These are phyloP conservation scores for Nylanderia fulva DNA, from an alignment of 1,140 invertebrate species.

Conservation along the genomic window DNA sequence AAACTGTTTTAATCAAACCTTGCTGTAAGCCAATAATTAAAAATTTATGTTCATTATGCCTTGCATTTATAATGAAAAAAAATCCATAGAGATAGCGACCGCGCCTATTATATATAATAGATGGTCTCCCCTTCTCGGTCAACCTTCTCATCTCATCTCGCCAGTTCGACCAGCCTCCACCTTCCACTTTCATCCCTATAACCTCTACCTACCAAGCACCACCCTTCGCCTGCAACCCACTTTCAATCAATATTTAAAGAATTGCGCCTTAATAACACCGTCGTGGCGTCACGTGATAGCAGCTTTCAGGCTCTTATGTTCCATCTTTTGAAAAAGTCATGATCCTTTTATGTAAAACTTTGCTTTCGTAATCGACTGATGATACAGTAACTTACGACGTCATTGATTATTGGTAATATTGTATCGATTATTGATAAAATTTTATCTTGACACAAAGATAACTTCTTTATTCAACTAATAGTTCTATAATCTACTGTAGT, in stretches of 20 bases:
- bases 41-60: conserved; percentile 73
- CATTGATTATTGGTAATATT: neutral
- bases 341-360: neutral
- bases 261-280: conserved; percentile 84
- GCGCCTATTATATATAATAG: conserved; percentile 85
- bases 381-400: neutral
- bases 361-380: neutral
- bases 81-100: conserved; percentile 82
- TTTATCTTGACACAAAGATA: conserved; percentile 1
- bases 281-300: conserved; percentile 76
- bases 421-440: neutral
- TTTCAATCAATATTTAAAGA: conserved; percentile 85
- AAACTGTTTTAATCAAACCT: conserved; percentile 24
- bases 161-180: conserved; percentile 75
- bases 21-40: conserved; percentile 71
- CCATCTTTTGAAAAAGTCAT: conserved; percentile 42
- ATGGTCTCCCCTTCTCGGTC: conserved; percentile 79
- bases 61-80: conserved; percentile 83
- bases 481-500: neutral
- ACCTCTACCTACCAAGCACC: conserved; percentile 65
- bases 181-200: conserved; percentile 70
- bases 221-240: conserved; percentile 75
- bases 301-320: conserved; percentile 41
- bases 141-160: conserved; percentile 81
- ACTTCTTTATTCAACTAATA: neutral